Percentiles rank a stretch among this genome's conserved stretches.
Evolutionary conservation across 2,797 vertebrate species (phyloP).

Genomic region (Petrocephalus sullivani): DNA sequence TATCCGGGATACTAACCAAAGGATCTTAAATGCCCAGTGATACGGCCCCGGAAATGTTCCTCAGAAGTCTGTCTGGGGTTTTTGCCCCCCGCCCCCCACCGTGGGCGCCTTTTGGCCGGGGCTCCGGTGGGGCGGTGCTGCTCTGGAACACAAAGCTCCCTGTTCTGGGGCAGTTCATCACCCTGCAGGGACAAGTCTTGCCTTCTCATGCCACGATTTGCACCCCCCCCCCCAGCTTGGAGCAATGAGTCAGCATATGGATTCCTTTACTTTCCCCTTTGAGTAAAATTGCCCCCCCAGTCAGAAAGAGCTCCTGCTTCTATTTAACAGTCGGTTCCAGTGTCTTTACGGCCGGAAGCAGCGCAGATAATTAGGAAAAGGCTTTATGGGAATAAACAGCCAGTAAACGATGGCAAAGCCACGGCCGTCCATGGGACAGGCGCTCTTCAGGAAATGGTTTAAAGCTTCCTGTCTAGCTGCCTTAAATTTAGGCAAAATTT

Average conservation of each 20-base stretch:
- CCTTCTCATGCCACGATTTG: background rate
- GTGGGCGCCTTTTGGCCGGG: background rate
- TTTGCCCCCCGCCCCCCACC: background rate
- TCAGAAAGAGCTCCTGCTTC: background rate
- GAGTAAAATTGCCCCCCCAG: background rate
- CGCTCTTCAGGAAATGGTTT: background rate
- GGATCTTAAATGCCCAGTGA: background rate
- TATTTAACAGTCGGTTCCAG: background rate
- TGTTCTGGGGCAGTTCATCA: background rate
- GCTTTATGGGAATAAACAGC: background rate
- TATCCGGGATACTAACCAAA: background rate
- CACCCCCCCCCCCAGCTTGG: background rate
- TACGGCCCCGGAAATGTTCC: background rate
- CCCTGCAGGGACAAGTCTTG: background rate
- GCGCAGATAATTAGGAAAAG: background rate
- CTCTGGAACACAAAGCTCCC: constrained; percentile 2
- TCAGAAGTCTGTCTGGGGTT: background rate
- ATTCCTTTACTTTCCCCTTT: background rate
- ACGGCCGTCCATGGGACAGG: no score
- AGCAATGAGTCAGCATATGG: background rate
- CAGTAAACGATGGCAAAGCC: background rate
- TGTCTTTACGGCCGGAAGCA: background rate
- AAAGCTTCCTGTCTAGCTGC: no score
- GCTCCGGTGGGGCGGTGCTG: background rate
- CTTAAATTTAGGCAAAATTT: background rate